Percentiles rank a stretch among this genome's conserved stretches.
phyloP scores from a whole-genome alignment of 2,113 vertebrate genomes.

The Bufo bufo region DNA sequence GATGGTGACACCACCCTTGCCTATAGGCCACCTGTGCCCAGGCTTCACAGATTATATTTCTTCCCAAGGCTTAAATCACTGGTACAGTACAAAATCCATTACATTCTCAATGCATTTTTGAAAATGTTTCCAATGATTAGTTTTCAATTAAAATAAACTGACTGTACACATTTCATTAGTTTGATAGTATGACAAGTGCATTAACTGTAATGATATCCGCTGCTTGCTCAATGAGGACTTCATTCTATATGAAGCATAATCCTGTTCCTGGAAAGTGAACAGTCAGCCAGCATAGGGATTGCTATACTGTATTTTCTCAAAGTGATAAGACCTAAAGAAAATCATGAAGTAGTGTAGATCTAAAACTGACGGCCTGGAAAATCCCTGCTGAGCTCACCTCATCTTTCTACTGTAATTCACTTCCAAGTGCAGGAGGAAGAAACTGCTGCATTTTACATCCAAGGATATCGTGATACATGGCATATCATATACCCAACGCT shows the following conservation, averaged over 20 bases:
- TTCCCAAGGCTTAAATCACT: neutral
- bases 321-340: conserved; percentile 41
- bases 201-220: neutral
- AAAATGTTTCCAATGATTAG: too few relatives aligned
- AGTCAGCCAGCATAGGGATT: conserved; percentile 11
- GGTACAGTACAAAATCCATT: neutral
- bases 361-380: conserved; percentile 51
- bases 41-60: too few relatives aligned
- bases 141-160: too few relatives aligned
- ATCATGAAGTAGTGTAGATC: conserved; percentile 32
- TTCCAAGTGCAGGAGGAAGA: conserved; percentile 29
- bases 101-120: too few relatives aligned
- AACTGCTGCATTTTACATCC: conserved; percentile 42
- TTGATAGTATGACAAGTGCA: neutral
- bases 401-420: conserved; percentile 44
- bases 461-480: conserved; percentile 30
- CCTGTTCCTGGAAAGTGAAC: conserved; percentile 10
- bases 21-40: too few relatives aligned
- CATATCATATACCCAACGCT: conserved; percentile 33
- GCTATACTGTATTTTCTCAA: conserved; percentile 30
- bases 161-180: neutral
- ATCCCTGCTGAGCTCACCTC: conserved; percentile 48
- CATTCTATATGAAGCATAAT: neutral
- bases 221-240: neutral
- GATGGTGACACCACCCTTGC: too few relatives aligned